A percentile compares a stretch with the other conserved stretches of the same genome.
Evolutionary conservation across 2,888 invertebrate genomes (phyloP).

Genomic region (Erebia ligea): DNA sequence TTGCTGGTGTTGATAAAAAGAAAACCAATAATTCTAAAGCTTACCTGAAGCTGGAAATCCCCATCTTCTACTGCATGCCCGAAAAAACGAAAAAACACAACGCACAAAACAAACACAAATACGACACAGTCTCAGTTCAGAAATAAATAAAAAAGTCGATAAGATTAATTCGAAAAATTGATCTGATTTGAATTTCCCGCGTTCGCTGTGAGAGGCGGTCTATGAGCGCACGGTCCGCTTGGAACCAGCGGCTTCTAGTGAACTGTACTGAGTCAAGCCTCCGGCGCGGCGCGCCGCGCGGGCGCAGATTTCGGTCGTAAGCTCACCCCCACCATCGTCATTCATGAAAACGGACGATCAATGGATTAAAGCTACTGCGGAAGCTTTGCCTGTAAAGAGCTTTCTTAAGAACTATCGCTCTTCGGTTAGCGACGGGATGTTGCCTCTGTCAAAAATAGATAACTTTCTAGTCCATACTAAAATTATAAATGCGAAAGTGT

Average conservation of each 20-base stretch:
- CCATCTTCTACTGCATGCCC: slow-evolving; percentile 75
- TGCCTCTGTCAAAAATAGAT: too few species aligned
- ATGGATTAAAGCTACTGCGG: slow-evolving; percentile 50
- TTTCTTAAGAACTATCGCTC: background rate
- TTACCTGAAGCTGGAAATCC: slow-evolving; percentile 69
- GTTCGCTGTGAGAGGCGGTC: slow-evolving; percentile 48
- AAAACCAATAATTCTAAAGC: background rate
- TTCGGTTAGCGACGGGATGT: background rate
- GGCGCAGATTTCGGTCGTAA: slow-evolving; percentile 52
- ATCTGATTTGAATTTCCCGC: slow-evolving; percentile 66
- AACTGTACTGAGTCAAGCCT: slow-evolving; percentile 57
- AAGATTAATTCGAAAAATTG: slow-evolving; percentile 10
- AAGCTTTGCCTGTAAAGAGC: slow-evolving; percentile 31
- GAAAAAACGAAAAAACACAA: slow-evolving; percentile 46
- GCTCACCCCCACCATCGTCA: slow-evolving; percentile 65
- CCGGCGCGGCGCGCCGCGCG: slow-evolving; percentile 51
- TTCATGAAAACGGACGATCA: slow-evolving; percentile 72
- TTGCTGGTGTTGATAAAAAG: too few species aligned
- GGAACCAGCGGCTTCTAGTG: slow-evolving; percentile 61
- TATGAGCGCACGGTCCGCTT: slow-evolving; percentile 52
- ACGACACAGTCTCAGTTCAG: slow-evolving; percentile 48
- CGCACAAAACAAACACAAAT: slow-evolving; percentile 60
- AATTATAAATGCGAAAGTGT: too few species aligned
- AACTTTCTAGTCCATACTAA: too few species aligned
- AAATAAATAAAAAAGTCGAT: slow-evolving; percentile 38